phyloP scores from a whole-genome alignment of 92 coral and sea anemone genomes.

The Paragorgia papillata region DNA sequence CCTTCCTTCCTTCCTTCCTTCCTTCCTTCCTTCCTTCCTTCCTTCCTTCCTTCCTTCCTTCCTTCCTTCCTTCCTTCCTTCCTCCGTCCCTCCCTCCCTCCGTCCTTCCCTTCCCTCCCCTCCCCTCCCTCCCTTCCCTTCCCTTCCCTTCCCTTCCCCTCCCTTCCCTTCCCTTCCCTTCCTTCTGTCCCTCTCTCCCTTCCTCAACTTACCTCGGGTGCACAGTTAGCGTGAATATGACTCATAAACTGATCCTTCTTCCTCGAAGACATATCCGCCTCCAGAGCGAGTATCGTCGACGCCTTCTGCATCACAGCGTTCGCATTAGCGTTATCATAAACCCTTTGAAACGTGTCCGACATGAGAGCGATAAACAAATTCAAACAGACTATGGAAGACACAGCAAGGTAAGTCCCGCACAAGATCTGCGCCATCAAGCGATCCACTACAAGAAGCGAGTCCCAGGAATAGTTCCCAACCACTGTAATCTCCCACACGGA shows the following conservation, averaged over 20 bases:
- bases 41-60: too few species aligned
- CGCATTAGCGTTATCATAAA: slow-evolving; percentile 96
- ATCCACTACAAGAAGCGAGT: slow-evolving; percentile 79
- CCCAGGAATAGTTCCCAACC: slow-evolving; percentile 98
- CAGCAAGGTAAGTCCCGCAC: slow-evolving; percentile 89
- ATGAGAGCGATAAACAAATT: slow-evolving; percentile 95
- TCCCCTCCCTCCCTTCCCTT: too few species aligned
- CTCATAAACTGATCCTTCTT: slow-evolving; percentile 65
- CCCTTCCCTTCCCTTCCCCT: too few species aligned
- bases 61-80: too few species aligned
- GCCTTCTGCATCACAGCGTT: slow-evolving; percentile 99
- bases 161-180: too few species aligned
- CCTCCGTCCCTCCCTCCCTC: too few species aligned
- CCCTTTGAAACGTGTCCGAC: slow-evolving; percentile 99
- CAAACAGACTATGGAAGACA: slow-evolving; percentile 86
- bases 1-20: too few species aligned
- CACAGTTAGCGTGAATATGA: slow-evolving; percentile 61
- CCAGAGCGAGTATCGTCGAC: slow-evolving; percentile 73
- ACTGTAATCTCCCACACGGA: slow-evolving; percentile 95
- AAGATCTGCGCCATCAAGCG: slow-evolving; percentile 95
- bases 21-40: too few species aligned
- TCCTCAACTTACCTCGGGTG: slow-evolving; percentile 75
- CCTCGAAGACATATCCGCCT: slow-evolving; percentile 76
- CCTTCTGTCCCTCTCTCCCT: too few species aligned
- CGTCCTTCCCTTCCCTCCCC: too few species aligned